Evolutionary conservation across 2,113 vertebrate genomes (phyloP), one percentile per base, ranked within the genome.

Genomic region (Blennius ocellaris): DNA sequence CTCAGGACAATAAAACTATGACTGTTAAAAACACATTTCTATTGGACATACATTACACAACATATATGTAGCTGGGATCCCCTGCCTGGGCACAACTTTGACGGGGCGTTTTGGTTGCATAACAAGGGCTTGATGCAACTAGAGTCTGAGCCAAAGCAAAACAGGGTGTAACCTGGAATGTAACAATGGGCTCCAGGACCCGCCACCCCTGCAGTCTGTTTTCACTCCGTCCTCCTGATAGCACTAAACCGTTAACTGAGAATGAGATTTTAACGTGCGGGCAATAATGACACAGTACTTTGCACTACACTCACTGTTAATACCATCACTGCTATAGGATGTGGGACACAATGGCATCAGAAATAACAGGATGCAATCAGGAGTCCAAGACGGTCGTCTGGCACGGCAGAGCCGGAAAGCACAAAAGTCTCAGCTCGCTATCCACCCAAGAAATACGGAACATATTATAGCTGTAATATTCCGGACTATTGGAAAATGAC

Each of bases 151-250:
- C 76, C 73, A 66, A 55, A 89, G 83, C 75, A 91, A 86, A 90
- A 89, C 75, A 88, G 87, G 92, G 92, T 81, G 93, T 84, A 90
- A 81, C 85, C 80, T 83, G 88, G 82, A 92, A 92, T 90, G 85
- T 37, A 82, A 81, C 67, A 87, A 91, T n/a, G 57, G 56, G 45
- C 61, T 73, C 59, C 58, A 36, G 15, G 57, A 74, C 44, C 54
- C 76, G 57, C 55, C 62, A 41, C 69, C 67, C 67, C 64, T 38
- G 56, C 37, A 36, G 62, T 37, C 47, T 54, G 69, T 63, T 87
- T 80, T 66, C 21, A 67, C 50, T 80, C 68, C 54, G n/a, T 15
- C n/a, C 68, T 53, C 38, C 16, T 51, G 63, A 73, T 60, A 72
- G 73, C 16, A 15, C 57, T 70, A 52, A 37, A 70, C 51, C 50